phyloP scores from a whole-genome alignment of 2,888 invertebrate genomes.

The Ceratothoa steindachneri region DNA sequence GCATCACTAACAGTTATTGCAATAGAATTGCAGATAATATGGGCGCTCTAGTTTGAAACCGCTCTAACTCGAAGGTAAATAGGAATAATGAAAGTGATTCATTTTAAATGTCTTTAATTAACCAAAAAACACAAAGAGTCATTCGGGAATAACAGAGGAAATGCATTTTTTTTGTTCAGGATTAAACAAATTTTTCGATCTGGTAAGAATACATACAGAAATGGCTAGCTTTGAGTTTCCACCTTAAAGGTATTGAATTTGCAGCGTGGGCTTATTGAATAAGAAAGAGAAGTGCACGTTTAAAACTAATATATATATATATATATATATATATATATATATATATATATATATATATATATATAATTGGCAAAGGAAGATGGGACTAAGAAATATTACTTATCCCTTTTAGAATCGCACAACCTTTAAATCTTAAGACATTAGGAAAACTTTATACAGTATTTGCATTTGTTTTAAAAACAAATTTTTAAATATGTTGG shows the following conservation, averaged over 20 bases:
- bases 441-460: not conserved
- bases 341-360: slow-evolving; percentile 1
- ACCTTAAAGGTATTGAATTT: not conserved
- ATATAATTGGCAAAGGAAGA: not conserved
- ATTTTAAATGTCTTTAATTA: not conserved
- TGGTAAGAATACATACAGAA: not conserved
- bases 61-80: no score
- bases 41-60: no score
- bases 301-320: not conserved
- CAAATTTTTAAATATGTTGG: not conserved
- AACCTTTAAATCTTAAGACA: not conserved
- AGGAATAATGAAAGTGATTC: not conserved
- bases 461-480: not conserved
- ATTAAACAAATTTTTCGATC: no score
- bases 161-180: not conserved
- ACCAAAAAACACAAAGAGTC: not conserved
- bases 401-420: not conserved
- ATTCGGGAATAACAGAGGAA: not conserved
- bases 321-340: slow-evolving; percentile 6
- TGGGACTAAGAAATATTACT: not conserved
- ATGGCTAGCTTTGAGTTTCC: not conserved
- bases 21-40: no score
- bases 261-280: not conserved
- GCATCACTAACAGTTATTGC: no score
- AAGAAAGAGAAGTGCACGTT: not conserved